Percentiles rank a stretch among this genome's conserved stretches.
Conservation (phyloP, 2,797 vertebrate species). For the Vireo griseus region DNA sequence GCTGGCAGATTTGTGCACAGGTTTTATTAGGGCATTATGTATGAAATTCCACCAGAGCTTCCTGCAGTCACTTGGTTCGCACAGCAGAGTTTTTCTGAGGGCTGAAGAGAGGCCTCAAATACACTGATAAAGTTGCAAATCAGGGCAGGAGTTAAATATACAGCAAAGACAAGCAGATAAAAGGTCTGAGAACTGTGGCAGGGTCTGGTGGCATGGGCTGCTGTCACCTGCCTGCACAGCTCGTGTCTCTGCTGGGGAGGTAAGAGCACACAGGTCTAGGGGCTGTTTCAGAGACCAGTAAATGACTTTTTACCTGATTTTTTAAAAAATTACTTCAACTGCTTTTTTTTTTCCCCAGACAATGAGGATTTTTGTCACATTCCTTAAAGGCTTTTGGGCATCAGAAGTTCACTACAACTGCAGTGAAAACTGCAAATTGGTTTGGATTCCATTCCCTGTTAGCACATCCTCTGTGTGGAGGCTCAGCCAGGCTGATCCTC, state of each 20-base stretch:
- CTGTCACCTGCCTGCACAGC: not conserved
- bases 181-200: not conserved
- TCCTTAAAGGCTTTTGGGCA: not conserved
- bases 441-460: not conserved
- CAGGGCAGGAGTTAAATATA: not conserved
- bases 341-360: not conserved
- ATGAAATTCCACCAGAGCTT: not conserved
- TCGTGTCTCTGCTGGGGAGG: not conserved
- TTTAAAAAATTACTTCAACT: not conserved
- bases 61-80: not conserved
- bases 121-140: not conserved
- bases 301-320: not conserved
- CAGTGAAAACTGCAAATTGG: accelerated
- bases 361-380: not conserved
- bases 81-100: not conserved
- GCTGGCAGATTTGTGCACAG: not conserved
- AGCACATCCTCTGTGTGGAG: not conserved
- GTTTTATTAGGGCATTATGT: not conserved
- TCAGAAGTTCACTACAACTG: accelerated
- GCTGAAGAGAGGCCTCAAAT: not conserved
- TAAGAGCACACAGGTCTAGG: not conserved
- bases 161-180: not conserved
- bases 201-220: accelerated
- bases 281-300: not conserved
- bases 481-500: not conserved